These are phyloP conservation scores for Poecilia picta DNA, from an alignment of 2,797 vertebrate species.

Conservation along the genomic window DNA sequence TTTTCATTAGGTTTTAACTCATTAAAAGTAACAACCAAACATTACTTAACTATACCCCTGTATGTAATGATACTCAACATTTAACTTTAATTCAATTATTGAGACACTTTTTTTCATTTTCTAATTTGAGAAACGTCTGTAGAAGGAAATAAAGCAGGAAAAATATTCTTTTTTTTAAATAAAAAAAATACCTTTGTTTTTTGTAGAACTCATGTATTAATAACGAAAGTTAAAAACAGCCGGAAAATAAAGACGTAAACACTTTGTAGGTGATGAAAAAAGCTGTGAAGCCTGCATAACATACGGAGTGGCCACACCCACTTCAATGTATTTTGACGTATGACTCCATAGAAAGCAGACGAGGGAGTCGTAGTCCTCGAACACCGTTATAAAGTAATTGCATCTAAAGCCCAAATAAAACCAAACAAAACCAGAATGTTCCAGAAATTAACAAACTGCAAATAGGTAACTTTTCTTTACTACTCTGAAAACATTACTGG, in stretches of 20 bases:
- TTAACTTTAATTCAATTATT: neutral
- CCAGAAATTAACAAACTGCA: neutral
- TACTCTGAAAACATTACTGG: neutral
- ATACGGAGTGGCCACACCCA: constrained; percentile 53
- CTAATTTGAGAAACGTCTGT: neutral
- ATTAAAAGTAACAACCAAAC: neutral
- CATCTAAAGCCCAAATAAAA: neutral
- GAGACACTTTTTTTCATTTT: neutral
- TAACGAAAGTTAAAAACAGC: neutral
- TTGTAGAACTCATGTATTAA: neutral
- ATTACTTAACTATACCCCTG: neutral
- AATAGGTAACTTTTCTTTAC: neutral
- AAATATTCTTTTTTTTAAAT: neutral
- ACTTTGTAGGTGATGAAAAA: constrained; percentile 3
- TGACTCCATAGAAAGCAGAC: constrained; percentile 33
- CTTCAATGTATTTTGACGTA: constrained; percentile 32
- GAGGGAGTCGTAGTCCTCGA: constrained; percentile 4
- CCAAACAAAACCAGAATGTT: neutral
- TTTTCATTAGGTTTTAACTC: neutral
- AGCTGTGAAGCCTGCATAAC: neutral
- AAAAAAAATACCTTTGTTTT: too few relatives aligned
- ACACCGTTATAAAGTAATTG: neutral
- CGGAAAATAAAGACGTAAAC: neutral
- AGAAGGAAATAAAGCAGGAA: neutral
- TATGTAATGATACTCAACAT: neutral